Evolutionary conservation across 2,888 invertebrate genomes (phyloP), one percentile per base, ranked within the genome.

Genomic region (Ariolimax columbianus): DNA sequence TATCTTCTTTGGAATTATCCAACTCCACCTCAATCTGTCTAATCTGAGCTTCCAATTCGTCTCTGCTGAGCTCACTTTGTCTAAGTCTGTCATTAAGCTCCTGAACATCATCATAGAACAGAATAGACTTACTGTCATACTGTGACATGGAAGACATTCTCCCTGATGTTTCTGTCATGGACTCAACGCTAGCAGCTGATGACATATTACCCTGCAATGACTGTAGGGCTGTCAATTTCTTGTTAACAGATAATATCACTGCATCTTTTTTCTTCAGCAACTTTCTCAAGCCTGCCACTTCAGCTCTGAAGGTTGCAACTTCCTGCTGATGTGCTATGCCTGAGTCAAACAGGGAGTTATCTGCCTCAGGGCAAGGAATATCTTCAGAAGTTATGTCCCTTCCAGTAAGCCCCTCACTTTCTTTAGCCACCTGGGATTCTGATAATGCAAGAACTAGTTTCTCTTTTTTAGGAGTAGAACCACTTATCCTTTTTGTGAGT

Each of bases 241-340:
- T 91, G 36, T 82, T 88, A 23, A 89, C 75, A 68, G 89, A 89
- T 9, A 88, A 88, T 77, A 90, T 87, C 82, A 88, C 89, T 1
- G 90, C 90, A 86, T 90, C 91, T 73, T 89, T 89, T 36, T 90
- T 88, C 83, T 90, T 90, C 43, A 90, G 85, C 4, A 89, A 78
- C 87, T 90, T 91, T 73, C 87, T 85, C 6, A 87, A 66, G 26
- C 84, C 83, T 59, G 82, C 26, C 11, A 87, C 36, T 70, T 88
- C 87, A 36, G 84, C 77, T 40, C 47, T 84, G 23, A 87, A 51
- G 0, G 80, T 36, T 40, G 80, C 84, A n/a, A 84, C 19, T 7
- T 84, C 73, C 30, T 78, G 75, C 59, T 77, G 82, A 17, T 75
- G 77, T 14, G 43, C 19, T n/a, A 47, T 14, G 26, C 77, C 83